These are phyloP conservation scores for Drosophila ezoana DNA, from an alignment of 2,888 invertebrate species.

Conservation along the genomic window DNA sequence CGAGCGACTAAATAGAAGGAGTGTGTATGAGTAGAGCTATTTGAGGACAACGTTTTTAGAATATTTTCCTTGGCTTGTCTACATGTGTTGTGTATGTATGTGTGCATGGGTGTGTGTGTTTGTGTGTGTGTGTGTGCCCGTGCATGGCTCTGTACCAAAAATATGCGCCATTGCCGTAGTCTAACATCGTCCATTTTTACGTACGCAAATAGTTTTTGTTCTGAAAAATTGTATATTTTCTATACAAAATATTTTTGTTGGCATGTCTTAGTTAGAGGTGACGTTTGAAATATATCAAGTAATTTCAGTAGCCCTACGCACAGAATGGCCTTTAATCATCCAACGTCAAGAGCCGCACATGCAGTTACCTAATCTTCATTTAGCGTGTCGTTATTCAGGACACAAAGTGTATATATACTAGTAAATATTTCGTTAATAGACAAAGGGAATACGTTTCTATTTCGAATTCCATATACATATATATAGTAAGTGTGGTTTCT, in stretches of 20 bases:
- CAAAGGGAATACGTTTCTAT: constrained; percentile 11
- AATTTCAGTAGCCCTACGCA: constrained; percentile 62
- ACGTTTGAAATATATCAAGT: constrained; percentile 67
- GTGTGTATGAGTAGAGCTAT: constrained; percentile 57
- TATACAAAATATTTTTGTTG: constrained; percentile 53
- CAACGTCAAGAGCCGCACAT: constrained; percentile 39
- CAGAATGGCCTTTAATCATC: constrained; percentile 49
- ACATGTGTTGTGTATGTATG: constrained; percentile 3
- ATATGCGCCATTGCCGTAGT: constrained; percentile 67
- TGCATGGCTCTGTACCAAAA: constrained; percentile 68
- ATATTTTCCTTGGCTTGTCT: constrained; percentile 50
- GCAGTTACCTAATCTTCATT: constrained; percentile 43
- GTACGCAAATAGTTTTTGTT: constrained; percentile 73
- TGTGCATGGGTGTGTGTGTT: constrained; percentile 10
- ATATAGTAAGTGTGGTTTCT: not conserved
- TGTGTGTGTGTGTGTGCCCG: constrained; percentile 39
- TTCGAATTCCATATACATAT: not conserved
- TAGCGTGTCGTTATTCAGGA: constrained; percentile 32
- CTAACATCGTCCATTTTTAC: constrained; percentile 67
- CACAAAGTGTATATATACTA: constrained; percentile 4
- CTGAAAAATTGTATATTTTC: constrained; percentile 68
- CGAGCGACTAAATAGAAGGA: constrained; percentile 58
- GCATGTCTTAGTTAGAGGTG: constrained; percentile 65
- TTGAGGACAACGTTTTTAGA: constrained; percentile 65
- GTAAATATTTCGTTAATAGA: constrained; percentile 14